Conservation (phyloP, 2,797 vertebrate species). For the Eupleurogrammus muticus region DNA sequence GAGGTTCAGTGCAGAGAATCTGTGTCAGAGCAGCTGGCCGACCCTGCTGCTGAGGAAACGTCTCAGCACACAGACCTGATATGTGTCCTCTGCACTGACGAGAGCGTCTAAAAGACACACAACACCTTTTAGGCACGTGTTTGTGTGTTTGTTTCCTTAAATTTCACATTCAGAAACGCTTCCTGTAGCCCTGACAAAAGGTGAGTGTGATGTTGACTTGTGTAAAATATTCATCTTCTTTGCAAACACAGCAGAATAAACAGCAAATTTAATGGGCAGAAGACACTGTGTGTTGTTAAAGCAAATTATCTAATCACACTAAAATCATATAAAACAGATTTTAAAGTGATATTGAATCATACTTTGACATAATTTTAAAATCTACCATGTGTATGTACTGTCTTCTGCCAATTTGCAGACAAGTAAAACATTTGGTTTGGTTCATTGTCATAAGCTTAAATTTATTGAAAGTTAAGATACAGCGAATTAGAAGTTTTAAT, state of each 20-base stretch:
- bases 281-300: not conserved
- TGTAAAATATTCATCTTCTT: slow-evolving; percentile 32
- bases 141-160: slow-evolving; percentile 11
- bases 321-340: too few species aligned
- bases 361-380: too few species aligned
- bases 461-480: too few species aligned
- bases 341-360: too few species aligned
- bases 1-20: slow-evolving; percentile 60
- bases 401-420: too few species aligned
- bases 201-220: slow-evolving; percentile 5
- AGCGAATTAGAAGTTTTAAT: too few species aligned
- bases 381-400: too few species aligned
- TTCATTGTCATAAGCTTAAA: too few species aligned
- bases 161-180: slow-evolving; percentile 5
- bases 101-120: slow-evolving; percentile 39
- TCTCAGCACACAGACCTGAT: slow-evolving; percentile 23
- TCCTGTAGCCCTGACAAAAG: slow-evolving; percentile 1
- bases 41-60: slow-evolving; percentile 54
- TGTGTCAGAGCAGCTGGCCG: slow-evolving; percentile 65
- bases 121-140: slow-evolving; percentile 6
- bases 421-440: too few species aligned
- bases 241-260: slow-evolving; percentile 48
- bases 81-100: slow-evolving; percentile 32
- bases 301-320: not conserved
- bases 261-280: slow-evolving; percentile 21